Conservation (phyloP, 2,797 vertebrate species). For the Linurgus olivaceus region DNA sequence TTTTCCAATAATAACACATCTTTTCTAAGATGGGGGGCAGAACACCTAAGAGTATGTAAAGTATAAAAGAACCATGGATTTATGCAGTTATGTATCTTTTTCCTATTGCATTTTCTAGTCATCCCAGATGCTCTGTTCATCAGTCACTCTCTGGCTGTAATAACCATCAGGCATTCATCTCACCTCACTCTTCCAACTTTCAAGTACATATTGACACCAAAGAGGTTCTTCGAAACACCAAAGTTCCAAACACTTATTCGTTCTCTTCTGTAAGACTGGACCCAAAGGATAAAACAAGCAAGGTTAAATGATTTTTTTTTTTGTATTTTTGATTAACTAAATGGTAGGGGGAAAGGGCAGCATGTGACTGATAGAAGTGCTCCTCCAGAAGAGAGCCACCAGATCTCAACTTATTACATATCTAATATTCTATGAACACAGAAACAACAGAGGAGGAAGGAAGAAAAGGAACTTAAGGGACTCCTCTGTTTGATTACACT, state of each 20-base stretch:
- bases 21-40: not conserved
- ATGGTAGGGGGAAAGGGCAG: accelerated
- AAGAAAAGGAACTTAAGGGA: not conserved
- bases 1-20: not conserved
- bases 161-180: not conserved
- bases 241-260: not conserved
- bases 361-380: not conserved
- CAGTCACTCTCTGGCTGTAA: not conserved
- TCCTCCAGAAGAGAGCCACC: not conserved
- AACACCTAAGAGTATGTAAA: not conserved
- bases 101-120: not conserved
- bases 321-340: not conserved
- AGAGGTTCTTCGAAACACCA: not conserved
- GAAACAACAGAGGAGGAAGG: not conserved
- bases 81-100: not conserved
- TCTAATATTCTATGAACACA: not conserved
- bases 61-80: not conserved
- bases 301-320: not conserved
- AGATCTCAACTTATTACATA: not conserved
- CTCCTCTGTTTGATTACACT: not conserved
- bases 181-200: not conserved
- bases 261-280: not conserved
- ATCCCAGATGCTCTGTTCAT: not conserved
- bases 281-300: not conserved
- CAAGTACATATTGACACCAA: not conserved